A percentile compares a stretch with the other conserved stretches of the same genome.
phyloP scores from a whole-genome alignment of 2,113 vertebrate genomes.

The Gulo gulo region DNA sequence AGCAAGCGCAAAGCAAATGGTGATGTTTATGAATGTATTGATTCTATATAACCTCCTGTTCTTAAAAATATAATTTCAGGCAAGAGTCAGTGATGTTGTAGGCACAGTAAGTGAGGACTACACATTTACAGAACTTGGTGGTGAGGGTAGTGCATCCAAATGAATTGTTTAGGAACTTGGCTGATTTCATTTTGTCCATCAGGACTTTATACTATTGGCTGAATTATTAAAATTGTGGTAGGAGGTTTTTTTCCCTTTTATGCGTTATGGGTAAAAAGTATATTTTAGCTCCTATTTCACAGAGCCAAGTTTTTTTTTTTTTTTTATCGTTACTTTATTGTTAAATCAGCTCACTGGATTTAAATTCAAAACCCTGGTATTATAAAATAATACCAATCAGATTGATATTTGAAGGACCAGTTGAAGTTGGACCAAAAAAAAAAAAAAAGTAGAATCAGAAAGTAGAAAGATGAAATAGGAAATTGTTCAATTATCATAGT shows the following conservation, averaged over 20 bases:
- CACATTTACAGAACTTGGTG: conserved; percentile 53
- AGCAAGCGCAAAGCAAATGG: conserved; percentile 73
- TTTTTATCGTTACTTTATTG: conserved; percentile 4
- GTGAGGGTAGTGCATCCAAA: conserved; percentile 41
- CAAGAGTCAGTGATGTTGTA: conserved; percentile 77
- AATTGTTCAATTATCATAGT: not conserved
- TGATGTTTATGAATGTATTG: conserved; percentile 74
- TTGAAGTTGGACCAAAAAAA: not conserved
- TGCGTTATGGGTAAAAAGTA: not conserved
- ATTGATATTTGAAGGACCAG: not conserved
- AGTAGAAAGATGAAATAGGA: conserved; percentile 23
- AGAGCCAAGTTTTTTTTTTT: conserved; percentile 38
- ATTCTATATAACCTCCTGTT: conserved; percentile 74
- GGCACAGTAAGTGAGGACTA: conserved; percentile 62
- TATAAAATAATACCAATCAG: not conserved
- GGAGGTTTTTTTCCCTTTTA: not conserved
- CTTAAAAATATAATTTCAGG: conserved; percentile 77
- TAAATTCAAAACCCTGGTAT: conserved; percentile 10
- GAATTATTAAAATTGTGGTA: not conserved
- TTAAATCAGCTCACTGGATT: conserved; percentile 37
- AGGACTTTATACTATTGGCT: not conserved
- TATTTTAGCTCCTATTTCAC: not conserved
- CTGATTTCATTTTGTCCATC: conserved; percentile 35
- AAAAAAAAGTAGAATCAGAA: not conserved
- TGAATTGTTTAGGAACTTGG: conserved; percentile 53